These are phyloP conservation scores for Mimas tiliae DNA, from an alignment of 2,888 invertebrate genomes.

Conservation along the genomic window DNA sequence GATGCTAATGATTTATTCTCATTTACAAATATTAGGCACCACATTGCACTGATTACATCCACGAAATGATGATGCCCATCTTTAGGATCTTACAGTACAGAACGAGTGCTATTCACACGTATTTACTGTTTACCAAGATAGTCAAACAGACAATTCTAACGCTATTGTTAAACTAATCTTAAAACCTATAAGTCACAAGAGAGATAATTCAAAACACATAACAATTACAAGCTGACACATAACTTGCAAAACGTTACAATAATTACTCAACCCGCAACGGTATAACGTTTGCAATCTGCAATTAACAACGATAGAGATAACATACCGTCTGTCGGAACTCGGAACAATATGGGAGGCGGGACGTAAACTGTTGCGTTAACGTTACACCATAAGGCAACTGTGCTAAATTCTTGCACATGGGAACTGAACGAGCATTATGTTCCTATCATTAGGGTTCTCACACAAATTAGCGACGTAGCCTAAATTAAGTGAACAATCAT, in stretches of 20 bases:
- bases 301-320: slow-evolving; percentile 19
- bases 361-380: slow-evolving; percentile 8
- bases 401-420: slow-evolving; percentile 16
- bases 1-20: too few species aligned
- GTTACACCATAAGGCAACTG: slow-evolving; percentile 7
- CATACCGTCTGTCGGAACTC: background rate
- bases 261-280: background rate
- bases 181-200: background rate
- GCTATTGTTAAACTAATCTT: background rate
- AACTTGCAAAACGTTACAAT: slow-evolving; percentile 12
- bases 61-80: background rate
- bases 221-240: slow-evolving; percentile 8
- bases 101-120: background rate
- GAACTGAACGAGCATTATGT: slow-evolving; percentile 28
- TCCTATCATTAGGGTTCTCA: background rate
- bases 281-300: slow-evolving; percentile 1
- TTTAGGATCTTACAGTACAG: background rate
- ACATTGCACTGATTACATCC: too few species aligned
- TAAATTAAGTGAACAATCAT: background rate
- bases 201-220: slow-evolving; percentile 2
- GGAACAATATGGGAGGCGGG: slow-evolving; percentile 25
- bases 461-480: background rate
- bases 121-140: background rate
- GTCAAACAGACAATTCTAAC: background rate
- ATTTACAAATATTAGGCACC: too few species aligned